Conservation (phyloP, 1,140 invertebrate genomes). For the Formica exsecta region DNA sequence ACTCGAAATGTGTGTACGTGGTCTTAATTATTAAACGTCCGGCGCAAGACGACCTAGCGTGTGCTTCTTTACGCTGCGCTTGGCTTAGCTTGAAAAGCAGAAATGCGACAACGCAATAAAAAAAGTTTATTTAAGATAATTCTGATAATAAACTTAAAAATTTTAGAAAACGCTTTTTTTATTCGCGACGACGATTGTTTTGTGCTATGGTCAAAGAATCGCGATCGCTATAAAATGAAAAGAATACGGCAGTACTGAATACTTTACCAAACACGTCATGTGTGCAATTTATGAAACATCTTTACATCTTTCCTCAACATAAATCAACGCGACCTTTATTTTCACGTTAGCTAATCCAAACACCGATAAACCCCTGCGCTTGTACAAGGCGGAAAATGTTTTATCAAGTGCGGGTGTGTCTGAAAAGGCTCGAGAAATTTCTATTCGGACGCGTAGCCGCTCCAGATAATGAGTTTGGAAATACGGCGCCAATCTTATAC, state of each 20-base stretch:
- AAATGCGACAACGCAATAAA: neutral
- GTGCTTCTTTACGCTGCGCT: neutral
- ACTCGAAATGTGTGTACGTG: neutral
- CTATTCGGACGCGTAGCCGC: neutral
- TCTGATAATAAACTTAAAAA: neutral
- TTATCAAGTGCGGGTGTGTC: slow-evolving; percentile 66
- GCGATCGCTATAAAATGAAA: neutral
- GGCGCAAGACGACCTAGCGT: neutral
- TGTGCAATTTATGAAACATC: slow-evolving; percentile 43
- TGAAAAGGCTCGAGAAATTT: slow-evolving; percentile 48
- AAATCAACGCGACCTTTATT: slow-evolving; percentile 67
- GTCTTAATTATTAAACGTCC: slow-evolving; percentile 35
- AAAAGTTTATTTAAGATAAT: neutral
- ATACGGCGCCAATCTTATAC: slow-evolving; percentile 15
- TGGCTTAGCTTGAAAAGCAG: neutral
- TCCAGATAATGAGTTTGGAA: slow-evolving; percentile 28
- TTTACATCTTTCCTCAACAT: neutral
- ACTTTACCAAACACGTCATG: slow-evolving; percentile 12
- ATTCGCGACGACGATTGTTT: neutral
- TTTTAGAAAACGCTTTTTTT: neutral
- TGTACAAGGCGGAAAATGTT: slow-evolving; percentile 57
- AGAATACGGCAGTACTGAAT: neutral
- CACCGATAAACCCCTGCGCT: slow-evolving; percentile 5
- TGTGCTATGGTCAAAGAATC: neutral
- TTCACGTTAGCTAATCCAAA: slow-evolving; percentile 54